phyloP scores from a whole-genome alignment of 1,140 invertebrate genomes.

The Heliconius hewitsoni region DNA sequence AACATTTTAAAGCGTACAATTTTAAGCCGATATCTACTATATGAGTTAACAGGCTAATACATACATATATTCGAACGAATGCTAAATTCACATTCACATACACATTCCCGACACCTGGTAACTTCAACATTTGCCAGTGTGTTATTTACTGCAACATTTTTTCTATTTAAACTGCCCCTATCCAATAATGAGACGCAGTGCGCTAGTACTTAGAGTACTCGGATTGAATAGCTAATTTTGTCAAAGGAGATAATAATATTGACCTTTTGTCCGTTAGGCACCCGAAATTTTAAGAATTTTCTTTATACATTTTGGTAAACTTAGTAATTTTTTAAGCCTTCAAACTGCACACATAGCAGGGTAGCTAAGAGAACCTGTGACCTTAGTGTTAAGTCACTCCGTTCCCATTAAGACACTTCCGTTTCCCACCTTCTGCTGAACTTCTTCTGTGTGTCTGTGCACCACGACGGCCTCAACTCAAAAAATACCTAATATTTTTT shows the following conservation, averaged over 20 bases:
- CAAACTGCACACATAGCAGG: too few species aligned
- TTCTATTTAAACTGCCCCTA: conserved; percentile 16
- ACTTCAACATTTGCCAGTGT: conserved; percentile 33
- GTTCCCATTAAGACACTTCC: too few species aligned
- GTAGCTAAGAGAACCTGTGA: too few species aligned
- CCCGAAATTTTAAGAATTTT: background rate
- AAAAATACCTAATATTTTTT: too few species aligned
- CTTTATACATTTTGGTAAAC: too few species aligned
- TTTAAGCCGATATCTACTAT: conserved; percentile 10
- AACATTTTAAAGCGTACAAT: background rate
- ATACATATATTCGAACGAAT: conserved; percentile 39
- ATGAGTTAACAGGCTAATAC: conserved; percentile 29
- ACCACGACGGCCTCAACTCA: too few species aligned
- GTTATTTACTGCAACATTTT: conserved; percentile 32
- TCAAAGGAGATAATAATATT: background rate
- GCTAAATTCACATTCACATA: conserved; percentile 38
- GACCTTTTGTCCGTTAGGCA: background rate
- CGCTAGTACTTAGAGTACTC: conserved; percentile 41
- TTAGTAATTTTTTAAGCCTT: too few species aligned
- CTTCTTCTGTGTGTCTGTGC: too few species aligned
- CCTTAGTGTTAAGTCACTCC: too few species aligned
- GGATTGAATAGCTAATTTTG: conserved; percentile 19
- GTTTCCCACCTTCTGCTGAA: too few species aligned
- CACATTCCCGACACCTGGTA: conserved; percentile 47
- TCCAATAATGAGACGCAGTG: conserved; percentile 61